Conservation (phyloP, 2,888 invertebrate species). For the Xylota segnis region DNA sequence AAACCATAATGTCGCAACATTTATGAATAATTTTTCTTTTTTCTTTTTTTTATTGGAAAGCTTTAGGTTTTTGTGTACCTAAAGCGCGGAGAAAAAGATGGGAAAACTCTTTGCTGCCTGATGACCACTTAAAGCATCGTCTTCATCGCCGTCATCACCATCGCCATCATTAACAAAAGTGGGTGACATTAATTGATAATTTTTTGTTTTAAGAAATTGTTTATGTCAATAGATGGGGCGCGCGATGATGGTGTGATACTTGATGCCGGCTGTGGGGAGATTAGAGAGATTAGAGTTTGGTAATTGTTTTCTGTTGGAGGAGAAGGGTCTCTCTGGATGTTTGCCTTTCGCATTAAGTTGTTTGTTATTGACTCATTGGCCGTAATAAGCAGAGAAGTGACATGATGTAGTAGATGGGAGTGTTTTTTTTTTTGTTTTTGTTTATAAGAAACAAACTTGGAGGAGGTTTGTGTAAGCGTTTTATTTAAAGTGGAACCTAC, state of each 20-base stretch:
- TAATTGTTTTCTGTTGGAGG: conserved; percentile 40
- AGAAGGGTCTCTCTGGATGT: conserved; percentile 23
- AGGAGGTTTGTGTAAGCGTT: not conserved
- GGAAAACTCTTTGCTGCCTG: conserved; percentile 4
- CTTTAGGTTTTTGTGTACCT: conserved; percentile 1
- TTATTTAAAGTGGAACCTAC: not conserved
- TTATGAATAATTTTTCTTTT: conserved; percentile 27
- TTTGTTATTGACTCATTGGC: conserved; percentile 31
- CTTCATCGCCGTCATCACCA: conserved; percentile 28
- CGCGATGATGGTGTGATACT: conserved; percentile 17
- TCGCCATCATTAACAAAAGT: conserved; percentile 48
- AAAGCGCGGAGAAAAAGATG: not conserved
- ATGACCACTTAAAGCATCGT: conserved; percentile 27
- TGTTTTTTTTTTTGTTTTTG: not conserved
- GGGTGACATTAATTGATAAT: conserved; percentile 57
- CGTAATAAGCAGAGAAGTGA: conserved; percentile 5
- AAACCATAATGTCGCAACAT: conserved; percentile 43
- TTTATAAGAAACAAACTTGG: not conserved
- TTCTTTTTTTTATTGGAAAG: conserved; percentile 46
- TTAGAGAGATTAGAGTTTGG: conserved; percentile 38
- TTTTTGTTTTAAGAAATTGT: conserved; percentile 37
- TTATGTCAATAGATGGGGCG: conserved; percentile 31
- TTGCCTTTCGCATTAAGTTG: conserved; percentile 30
- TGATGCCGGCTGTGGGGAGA: conserved; percentile 10
- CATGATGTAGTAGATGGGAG: not conserved